Conservation (phyloP, 2,888 invertebrate genomes). For the Microctonus hyperodae region DNA sequence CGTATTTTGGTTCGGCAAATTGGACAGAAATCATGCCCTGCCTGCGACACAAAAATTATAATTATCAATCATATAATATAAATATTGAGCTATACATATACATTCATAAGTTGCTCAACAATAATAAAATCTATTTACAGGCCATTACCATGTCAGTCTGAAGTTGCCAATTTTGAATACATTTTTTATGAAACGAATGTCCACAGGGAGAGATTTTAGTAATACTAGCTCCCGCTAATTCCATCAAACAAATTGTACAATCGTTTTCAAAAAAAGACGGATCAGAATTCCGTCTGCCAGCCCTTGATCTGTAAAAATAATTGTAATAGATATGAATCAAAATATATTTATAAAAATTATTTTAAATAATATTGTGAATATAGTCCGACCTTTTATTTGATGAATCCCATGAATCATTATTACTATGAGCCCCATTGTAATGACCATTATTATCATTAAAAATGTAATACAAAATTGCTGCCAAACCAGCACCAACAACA, state of each 20-base stretch:
- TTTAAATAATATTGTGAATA: not conserved
- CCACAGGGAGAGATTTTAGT: slow-evolving; percentile 36
- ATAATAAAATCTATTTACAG: not conserved
- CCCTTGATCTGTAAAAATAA: slow-evolving; percentile 33
- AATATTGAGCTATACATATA: not conserved
- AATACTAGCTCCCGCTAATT: slow-evolving; percentile 30
- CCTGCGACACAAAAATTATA: slow-evolving; percentile 35
- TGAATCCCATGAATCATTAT: not conserved
- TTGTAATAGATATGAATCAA: not conserved
- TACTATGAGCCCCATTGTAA: not conserved
- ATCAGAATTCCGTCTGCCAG: slow-evolving; percentile 35
- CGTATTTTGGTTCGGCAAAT: slow-evolving; percentile 39
- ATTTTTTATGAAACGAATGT: slow-evolving; percentile 42
- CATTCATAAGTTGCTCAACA: not conserved
- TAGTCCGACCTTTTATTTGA: not conserved
- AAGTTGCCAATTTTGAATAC: slow-evolving; percentile 42
- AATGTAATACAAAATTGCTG: slow-evolving; percentile 46
- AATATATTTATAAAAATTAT: slow-evolving; percentile 1
- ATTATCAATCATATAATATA: not conserved
- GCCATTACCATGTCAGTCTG: slow-evolving; percentile 38
- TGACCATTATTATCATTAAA: slow-evolving; percentile 24
- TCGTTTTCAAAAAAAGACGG: slow-evolving; percentile 28
- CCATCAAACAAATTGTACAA: slow-evolving; percentile 42
- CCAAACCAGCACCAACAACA: slow-evolving; percentile 44
- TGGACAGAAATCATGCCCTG: slow-evolving; percentile 39